Evolutionary conservation across 2,888 invertebrate species (phyloP).

Genomic region (Alsophila aescularia): DNA sequence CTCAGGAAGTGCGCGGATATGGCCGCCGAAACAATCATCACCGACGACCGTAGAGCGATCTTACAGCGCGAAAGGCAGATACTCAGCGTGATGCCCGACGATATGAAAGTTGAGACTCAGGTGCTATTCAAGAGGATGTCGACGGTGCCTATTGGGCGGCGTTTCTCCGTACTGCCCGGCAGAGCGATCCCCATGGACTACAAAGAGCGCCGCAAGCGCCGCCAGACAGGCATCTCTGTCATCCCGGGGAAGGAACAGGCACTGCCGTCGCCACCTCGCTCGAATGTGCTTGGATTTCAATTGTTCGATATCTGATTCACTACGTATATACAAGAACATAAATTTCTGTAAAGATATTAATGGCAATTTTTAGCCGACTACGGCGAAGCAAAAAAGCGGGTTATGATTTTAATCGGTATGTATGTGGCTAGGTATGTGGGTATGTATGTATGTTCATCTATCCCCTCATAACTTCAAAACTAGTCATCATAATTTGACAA

Average conservation of each 20-base stretch:
- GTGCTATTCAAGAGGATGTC: slow-evolving; percentile 76
- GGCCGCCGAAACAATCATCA: slow-evolving; percentile 59
- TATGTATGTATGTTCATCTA: too few relatives aligned
- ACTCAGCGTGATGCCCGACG: slow-evolving; percentile 63
- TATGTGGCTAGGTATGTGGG: too few relatives aligned
- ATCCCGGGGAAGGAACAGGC: slow-evolving; percentile 67
- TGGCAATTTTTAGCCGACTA: too few relatives aligned
- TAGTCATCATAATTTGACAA: too few relatives aligned
- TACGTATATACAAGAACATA: slow-evolving; percentile 1
- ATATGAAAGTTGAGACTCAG: slow-evolving; percentile 60
- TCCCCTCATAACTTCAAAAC: too few relatives aligned
- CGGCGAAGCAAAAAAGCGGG: too few relatives aligned
- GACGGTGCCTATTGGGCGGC: slow-evolving; percentile 67
- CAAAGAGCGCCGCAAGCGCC: slow-evolving; percentile 60
- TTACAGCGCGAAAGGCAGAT: slow-evolving; percentile 66
- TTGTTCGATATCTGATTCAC: slow-evolving; percentile 64
- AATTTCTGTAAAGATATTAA: too few relatives aligned
- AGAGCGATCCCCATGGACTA: slow-evolving; percentile 51
- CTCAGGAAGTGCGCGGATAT: slow-evolving; percentile 70
- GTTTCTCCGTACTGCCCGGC: slow-evolving; percentile 69
- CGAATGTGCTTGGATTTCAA: slow-evolving; percentile 64
- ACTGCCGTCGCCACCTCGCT: slow-evolving; percentile 61
- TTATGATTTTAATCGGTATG: too few relatives aligned
- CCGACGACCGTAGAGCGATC: slow-evolving; percentile 72
- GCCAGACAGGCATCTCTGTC: too few relatives aligned